Evolutionary conservation across 2,888 invertebrate species (phyloP).

Genomic region (Galerucella pusilla): DNA sequence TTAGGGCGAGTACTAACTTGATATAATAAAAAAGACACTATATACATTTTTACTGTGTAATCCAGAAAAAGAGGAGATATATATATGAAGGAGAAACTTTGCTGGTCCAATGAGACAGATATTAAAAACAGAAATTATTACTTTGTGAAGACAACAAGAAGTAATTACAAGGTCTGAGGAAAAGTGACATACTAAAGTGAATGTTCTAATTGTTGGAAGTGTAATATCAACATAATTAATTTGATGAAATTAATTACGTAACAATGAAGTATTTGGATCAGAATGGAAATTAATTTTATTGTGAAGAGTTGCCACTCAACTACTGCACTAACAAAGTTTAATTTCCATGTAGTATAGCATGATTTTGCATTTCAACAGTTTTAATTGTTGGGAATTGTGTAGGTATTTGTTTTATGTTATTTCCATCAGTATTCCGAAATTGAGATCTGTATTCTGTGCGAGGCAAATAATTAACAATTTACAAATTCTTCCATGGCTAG

Average conservation of each 20-base stretch:
- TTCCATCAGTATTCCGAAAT: too few species aligned
- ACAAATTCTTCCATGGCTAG: too few species aligned
- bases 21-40: too few species aligned
- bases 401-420: too few species aligned
- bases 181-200: constrained; percentile 1
- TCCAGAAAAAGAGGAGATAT: background rate
- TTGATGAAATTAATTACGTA: background rate
- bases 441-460: too few species aligned
- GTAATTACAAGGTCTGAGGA: background rate
- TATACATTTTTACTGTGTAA: constrained; percentile 3
- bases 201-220: background rate
- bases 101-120: constrained; percentile 17
- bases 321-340: too few species aligned
- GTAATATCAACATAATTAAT: background rate
- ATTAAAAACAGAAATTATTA: constrained; percentile 21
- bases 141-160: constrained; percentile 4
- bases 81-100: constrained; percentile 12
- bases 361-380: background rate
- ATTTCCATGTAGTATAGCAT: too few species aligned
- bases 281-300: background rate
- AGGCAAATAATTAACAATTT: too few species aligned
- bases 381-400: background rate
- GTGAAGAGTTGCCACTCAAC: background rate
- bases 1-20: background rate
- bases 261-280: background rate